Percentiles rank a stretch among this genome's conserved stretches.
These are phyloP conservation scores for Sitta carolinensis DNA, from an alignment of 2,797 vertebrate genomes.

Conservation along the genomic window DNA sequence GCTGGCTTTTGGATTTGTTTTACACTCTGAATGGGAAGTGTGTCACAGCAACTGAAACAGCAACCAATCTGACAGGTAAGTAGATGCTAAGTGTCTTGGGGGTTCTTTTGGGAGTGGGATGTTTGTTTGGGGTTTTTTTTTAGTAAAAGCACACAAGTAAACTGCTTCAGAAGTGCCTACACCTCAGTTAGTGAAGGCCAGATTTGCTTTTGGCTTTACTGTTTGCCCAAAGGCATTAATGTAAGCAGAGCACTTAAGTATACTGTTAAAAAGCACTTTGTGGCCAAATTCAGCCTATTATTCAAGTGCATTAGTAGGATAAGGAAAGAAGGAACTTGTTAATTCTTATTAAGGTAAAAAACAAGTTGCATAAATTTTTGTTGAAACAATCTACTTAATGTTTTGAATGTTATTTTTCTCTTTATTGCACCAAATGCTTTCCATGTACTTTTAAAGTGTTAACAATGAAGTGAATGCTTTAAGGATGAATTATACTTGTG, in stretches of 20 bases:
- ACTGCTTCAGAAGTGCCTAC: background rate
- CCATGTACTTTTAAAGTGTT: background rate
- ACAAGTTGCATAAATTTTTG: background rate
- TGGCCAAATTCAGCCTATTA: background rate
- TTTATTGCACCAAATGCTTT: background rate
- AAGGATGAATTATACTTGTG: background rate
- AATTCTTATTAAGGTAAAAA: background rate
- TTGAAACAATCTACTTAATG: background rate
- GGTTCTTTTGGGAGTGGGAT: background rate
- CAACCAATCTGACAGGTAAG: background rate
- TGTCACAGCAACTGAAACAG: background rate
- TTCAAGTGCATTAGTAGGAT: background rate
- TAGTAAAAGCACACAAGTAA: background rate
- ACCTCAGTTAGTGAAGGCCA: background rate
- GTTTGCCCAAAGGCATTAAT: background rate
- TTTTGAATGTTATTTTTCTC: background rate
- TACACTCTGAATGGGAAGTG: background rate
- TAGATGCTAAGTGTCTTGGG: background rate
- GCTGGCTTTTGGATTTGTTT: background rate
- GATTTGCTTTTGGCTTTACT: background rate
- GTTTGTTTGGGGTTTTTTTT: background rate
- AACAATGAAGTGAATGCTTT: background rate
- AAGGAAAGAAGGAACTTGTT: background rate
- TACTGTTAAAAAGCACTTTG: background rate
- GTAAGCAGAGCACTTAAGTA: background rate